Conservation (phyloP, 2,888 invertebrate genomes). For the Neuroscelio doddi region DNA sequence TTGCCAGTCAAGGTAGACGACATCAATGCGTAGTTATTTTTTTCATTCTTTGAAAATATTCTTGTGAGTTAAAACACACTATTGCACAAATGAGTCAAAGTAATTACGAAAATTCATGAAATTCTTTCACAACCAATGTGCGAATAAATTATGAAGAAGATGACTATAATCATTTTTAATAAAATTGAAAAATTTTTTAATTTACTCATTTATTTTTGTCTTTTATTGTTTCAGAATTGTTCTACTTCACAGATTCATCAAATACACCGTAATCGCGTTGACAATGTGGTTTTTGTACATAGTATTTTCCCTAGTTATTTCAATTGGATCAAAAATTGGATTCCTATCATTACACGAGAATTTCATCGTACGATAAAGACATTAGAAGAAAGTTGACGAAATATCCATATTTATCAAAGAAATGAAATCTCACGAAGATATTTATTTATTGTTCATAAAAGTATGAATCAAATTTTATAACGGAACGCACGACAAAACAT, state of each 20-base stretch:
- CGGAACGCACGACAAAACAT: neutral
- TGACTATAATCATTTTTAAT: no score
- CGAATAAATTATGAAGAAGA: no score
- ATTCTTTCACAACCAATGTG: no score
- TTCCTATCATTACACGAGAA: constrained; percentile 38
- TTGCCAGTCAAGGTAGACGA: constrained; percentile 1
- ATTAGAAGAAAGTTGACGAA: neutral
- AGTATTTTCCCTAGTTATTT: constrained; percentile 22
- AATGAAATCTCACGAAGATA: neutral
- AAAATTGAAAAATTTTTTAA: no score
- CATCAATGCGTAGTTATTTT: constrained; percentile 2
- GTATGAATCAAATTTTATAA: neutral
- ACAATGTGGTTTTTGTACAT: constrained; percentile 24
- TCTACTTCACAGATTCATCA: constrained; percentile 51
- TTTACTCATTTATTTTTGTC: neutral
- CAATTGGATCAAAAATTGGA: constrained; percentile 36
- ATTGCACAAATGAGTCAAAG: no score
- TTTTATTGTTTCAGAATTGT: constrained; percentile 49
- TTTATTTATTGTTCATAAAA: constrained; percentile 9
- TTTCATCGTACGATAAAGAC: constrained; percentile 37
- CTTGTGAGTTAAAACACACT: neutral
- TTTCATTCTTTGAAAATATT: neutral
- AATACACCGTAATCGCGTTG: constrained; percentile 40
- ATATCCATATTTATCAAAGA: neutral
- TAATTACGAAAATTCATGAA: no score